phyloP scores from a whole-genome alignment of 2,888 invertebrate genomes.

The Alloplasta piceator region DNA sequence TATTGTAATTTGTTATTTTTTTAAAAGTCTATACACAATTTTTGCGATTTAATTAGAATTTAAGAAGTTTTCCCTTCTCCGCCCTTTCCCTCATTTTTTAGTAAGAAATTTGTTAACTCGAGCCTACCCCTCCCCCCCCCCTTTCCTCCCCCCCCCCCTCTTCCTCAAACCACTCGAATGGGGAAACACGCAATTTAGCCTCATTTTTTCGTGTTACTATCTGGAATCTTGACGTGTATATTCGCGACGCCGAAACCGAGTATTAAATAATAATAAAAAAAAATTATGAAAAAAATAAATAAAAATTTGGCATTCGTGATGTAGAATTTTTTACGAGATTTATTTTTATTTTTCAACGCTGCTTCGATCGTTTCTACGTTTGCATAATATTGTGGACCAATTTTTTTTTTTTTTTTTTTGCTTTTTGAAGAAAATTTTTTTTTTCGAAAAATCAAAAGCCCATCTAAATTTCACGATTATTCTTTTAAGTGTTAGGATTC shows the following conservation, averaged over 20 bases:
- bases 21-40: slow-evolving; percentile 82
- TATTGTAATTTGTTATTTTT: slow-evolving; percentile 83
- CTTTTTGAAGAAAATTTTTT: slow-evolving; percentile 33
- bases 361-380: slow-evolving; percentile 27
- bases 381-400: slow-evolving; percentile 41
- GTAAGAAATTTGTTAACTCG: slow-evolving; percentile 68
- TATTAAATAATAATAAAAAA: slow-evolving; percentile 1
- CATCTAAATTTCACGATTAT: slow-evolving; percentile 23
- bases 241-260: slow-evolving; percentile 17
- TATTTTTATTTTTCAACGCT: slow-evolving; percentile 38
- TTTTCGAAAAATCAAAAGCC: background rate
- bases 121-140: slow-evolving; percentile 22
- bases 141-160: background rate
- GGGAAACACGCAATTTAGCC: slow-evolving; percentile 19
- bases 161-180: background rate
- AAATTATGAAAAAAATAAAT: too few relatives aligned
- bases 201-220: slow-evolving; percentile 10
- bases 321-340: too few relatives aligned
- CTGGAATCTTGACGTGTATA: slow-evolving; percentile 14
- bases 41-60: slow-evolving; percentile 79
- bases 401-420: slow-evolving; percentile 53
- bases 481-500: slow-evolving; percentile 32
- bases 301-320: too few relatives aligned
- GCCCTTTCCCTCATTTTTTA: slow-evolving; percentile 53
- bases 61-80: slow-evolving; percentile 69